Evolutionary conservation across 2,113 vertebrate species (phyloP).

Genomic region (Sylvilagus bachmani): DNA sequence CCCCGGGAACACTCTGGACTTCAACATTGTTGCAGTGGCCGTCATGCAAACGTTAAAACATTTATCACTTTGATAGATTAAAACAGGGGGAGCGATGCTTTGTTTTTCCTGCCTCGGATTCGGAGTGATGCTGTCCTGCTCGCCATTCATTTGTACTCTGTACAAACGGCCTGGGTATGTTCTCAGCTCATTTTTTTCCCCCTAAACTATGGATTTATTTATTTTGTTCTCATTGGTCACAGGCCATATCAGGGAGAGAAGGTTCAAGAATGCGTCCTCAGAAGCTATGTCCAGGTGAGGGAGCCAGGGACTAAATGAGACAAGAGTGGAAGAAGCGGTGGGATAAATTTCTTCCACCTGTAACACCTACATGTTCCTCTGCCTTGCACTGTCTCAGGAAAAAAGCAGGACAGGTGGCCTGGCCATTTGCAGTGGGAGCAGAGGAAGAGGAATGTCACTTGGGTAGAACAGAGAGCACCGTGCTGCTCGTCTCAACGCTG

Average conservation of each 20-base stretch:
- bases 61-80: neutral
- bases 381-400: no score
- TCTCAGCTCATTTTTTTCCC: neutral
- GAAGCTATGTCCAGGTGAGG: neutral
- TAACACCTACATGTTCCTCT: neutral
- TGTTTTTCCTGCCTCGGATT: slow-evolving; percentile 26
- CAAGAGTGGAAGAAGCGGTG: neutral
- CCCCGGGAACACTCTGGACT: neutral
- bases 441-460: neutral
- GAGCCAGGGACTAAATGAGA: neutral
- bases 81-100: neutral
- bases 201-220: no score
- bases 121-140: neutral
- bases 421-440: neutral
- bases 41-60: neutral
- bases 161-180: neutral
- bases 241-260: neutral
- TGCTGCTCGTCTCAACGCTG: neutral
- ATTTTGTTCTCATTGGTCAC: neutral
- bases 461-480: neutral
- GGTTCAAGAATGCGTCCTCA: neutral
- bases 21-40: neutral
- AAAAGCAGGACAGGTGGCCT: neutral
- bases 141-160: neutral
- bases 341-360: neutral